Evolutionary conservation across 1,140 invertebrate genomes (phyloP).

Genomic region (Trissolcus basalis): DNA sequence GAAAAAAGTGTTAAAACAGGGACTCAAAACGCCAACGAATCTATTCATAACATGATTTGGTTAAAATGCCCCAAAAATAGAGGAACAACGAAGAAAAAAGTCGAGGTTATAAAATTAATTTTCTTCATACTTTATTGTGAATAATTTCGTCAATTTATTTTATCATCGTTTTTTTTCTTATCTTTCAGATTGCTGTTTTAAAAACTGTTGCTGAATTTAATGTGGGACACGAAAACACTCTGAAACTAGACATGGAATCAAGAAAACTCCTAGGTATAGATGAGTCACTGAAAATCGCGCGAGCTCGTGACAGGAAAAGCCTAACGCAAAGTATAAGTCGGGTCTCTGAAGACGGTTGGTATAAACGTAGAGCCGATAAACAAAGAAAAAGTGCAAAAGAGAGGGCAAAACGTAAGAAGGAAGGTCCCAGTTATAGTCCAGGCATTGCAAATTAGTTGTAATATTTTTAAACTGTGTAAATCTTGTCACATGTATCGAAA

Average conservation of each 20-base stretch:
- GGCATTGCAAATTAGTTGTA: slow-evolving; percentile 12
- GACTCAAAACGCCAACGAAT: slow-evolving; percentile 11
- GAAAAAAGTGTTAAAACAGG: background rate
- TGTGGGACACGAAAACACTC: slow-evolving; percentile 8
- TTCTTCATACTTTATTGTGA: no score
- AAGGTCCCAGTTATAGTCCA: slow-evolving; percentile 12
- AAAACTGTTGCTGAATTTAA: slow-evolving; percentile 21
- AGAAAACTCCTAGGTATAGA: background rate
- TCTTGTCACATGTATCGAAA: background rate
- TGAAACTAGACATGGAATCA: slow-evolving; percentile 16
- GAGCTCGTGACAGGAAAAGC: slow-evolving; percentile 7
- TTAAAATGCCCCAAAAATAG: slow-evolving; percentile 14
- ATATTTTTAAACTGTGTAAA: slow-evolving; percentile 11
- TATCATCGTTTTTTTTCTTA: slow-evolving; percentile 6
- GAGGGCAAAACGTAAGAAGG: slow-evolving; percentile 17
- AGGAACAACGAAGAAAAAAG: background rate
- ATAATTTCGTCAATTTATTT: no score
- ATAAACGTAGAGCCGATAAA: slow-evolving; percentile 18
- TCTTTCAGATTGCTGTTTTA: slow-evolving; percentile 15
- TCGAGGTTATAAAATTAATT: slow-evolving; percentile 9
- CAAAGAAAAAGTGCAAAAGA: slow-evolving; percentile 22
- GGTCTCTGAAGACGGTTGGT: slow-evolving; percentile 4
- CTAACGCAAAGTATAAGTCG: background rate
- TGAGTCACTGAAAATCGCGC: slow-evolving; percentile 10
- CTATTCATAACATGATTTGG: slow-evolving; percentile 10